Conservation (phyloP, 2,113 vertebrate genomes). For the Spilogale gracilis region DNA sequence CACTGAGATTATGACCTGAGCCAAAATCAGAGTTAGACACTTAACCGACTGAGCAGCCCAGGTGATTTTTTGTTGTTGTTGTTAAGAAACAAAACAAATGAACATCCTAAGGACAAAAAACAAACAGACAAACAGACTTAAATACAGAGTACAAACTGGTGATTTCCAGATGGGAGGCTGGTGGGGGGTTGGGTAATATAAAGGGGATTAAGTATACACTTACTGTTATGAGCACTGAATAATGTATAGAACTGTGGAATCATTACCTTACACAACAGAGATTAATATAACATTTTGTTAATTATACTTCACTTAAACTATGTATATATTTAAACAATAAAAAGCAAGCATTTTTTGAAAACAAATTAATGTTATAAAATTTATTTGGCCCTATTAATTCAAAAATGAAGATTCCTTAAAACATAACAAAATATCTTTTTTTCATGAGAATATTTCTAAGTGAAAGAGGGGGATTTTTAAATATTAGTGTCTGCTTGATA, state of each 20-base stretch:
- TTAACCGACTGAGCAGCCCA: not conserved
- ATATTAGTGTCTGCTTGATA: not conserved
- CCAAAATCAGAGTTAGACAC: too few relatives aligned
- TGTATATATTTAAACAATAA: not conserved
- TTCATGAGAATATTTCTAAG: not conserved
- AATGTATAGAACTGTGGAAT: not conserved
- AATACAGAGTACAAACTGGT: not conserved
- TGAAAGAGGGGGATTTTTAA: not conserved
- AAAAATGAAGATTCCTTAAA: constrained; percentile 11
- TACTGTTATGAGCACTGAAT: not conserved
- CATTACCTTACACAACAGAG: not conserved
- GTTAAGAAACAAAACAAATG: not conserved
- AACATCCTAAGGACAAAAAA: not conserved
- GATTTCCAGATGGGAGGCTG: not conserved
- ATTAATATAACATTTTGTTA: not conserved
- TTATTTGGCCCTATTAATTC: not conserved
- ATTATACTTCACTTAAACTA: not conserved
- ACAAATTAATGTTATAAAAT: not conserved
- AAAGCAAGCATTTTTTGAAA: constrained; percentile 31
- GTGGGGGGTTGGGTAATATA: not conserved
- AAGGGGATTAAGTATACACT: not conserved
- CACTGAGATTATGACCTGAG: too few relatives aligned
- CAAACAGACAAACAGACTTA: not conserved
- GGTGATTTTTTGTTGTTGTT: not conserved
- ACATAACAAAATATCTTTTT: not conserved